These are phyloP conservation scores for Phymastichus coffea DNA, from an alignment of 1,140 invertebrate species.

Conservation along the genomic window DNA sequence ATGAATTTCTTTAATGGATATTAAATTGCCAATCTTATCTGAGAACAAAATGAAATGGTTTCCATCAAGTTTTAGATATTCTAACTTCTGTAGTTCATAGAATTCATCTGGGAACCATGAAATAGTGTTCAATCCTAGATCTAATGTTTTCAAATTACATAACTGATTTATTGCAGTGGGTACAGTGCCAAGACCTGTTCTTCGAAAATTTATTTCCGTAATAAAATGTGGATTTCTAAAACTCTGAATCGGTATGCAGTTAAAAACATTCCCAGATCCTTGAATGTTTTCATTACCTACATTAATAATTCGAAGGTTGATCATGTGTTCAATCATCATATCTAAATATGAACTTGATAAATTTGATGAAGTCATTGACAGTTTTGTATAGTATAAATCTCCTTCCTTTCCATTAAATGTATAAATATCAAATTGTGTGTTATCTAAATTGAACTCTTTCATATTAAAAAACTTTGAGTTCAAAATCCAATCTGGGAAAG, in stretches of 20 bases:
- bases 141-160: slow-evolving; percentile 12
- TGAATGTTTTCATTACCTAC: slow-evolving; percentile 1
- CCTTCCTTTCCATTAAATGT: slow-evolving; percentile 1
- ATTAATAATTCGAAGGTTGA: slow-evolving; percentile 6
- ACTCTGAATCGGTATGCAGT: background rate
- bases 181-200: background rate
- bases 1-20: slow-evolving; percentile 2
- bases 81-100: slow-evolving; percentile 16
- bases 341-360: slow-evolving; percentile 14
- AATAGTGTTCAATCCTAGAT: slow-evolving; percentile 12
- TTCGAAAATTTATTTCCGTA: slow-evolving; percentile 16
- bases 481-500: slow-evolving; percentile 22
- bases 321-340: slow-evolving; percentile 18
- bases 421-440: slow-evolving; percentile 10
- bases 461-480: slow-evolving; percentile 12
- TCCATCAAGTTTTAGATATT: slow-evolving; percentile 17
- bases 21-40: slow-evolving; percentile 16
- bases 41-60: slow-evolving; percentile 15
- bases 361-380: slow-evolving; percentile 14
- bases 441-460: slow-evolving; percentile 10
- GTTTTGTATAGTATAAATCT: background rate
- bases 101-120: slow-evolving; percentile 20
- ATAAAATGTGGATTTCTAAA: slow-evolving; percentile 6
- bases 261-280: slow-evolving; percentile 3
- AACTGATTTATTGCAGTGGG: background rate